A percentile compares a stretch with the other conserved stretches of the same genome.
These are phyloP conservation scores for Oryzias sinensis DNA, from an alignment of 2,797 vertebrate genomes.

Conservation along the genomic window DNA sequence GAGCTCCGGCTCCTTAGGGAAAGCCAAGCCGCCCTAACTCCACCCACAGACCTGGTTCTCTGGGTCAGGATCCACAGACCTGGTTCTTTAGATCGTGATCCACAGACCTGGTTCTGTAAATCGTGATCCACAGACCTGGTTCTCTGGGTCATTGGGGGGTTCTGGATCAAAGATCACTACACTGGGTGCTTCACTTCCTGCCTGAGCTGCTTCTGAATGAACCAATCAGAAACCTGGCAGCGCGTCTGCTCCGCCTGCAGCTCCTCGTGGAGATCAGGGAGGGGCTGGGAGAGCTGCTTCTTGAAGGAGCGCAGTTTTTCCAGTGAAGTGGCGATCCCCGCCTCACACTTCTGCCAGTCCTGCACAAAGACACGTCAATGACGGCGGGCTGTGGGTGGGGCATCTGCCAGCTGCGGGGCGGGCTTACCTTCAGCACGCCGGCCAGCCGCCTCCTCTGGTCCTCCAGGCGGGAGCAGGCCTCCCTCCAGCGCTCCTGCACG, in stretches of 20 bases:
- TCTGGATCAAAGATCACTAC: too few relatives aligned
- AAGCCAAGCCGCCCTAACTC: too few relatives aligned
- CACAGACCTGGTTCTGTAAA: too few relatives aligned
- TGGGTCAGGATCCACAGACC: too few relatives aligned
- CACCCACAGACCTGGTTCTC: too few relatives aligned
- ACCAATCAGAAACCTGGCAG: slow-evolving; percentile 83
- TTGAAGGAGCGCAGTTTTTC: slow-evolving; percentile 92
- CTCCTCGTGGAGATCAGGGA: slow-evolving; percentile 93
- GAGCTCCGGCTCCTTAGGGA: too few relatives aligned
- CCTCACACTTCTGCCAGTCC: slow-evolving; percentile 97
- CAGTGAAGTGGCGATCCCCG: slow-evolving; percentile 86
- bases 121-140: too few relatives aligned
- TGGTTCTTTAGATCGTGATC: too few relatives aligned
- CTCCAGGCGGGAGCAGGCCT: slow-evolving; percentile 79
- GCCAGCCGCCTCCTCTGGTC: slow-evolving; percentile 87
- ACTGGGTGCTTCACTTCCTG: too few relatives aligned
- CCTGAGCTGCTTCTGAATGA: not conserved
- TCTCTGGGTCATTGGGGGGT: too few relatives aligned
- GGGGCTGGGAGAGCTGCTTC: slow-evolving; percentile 85
- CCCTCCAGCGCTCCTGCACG: slow-evolving; percentile 89
- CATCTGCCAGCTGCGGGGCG: too few relatives aligned
- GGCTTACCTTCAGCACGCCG: slow-evolving; percentile 83
- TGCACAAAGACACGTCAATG: slow-evolving; percentile 40
- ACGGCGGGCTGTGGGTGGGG: too few relatives aligned
- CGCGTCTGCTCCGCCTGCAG: slow-evolving; percentile 91